These are phyloP conservation scores for Blastobasis lacticolella DNA, from an alignment of 2,888 invertebrate species.

Conservation along the genomic window DNA sequence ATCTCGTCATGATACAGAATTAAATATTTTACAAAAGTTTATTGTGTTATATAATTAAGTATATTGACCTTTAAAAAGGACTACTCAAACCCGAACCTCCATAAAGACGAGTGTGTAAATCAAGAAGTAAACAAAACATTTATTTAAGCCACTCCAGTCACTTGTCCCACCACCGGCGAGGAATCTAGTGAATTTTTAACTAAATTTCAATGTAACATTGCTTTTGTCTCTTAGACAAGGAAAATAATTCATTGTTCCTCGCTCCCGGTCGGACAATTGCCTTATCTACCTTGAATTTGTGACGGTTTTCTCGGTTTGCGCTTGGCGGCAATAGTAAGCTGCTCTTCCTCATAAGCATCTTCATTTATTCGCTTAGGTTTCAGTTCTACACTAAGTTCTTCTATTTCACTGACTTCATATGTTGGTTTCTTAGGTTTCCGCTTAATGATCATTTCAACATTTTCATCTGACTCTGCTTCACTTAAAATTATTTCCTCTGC, in stretches of 20 bases:
- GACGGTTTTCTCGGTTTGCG: conserved; percentile 77
- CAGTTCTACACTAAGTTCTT: conserved; percentile 74
- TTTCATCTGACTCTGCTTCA: conserved; percentile 76
- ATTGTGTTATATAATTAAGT: no score
- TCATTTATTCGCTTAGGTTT: conserved; percentile 57
- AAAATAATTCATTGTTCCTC: no score
- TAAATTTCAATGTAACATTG: background rate
- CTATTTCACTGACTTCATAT: conserved; percentile 77
- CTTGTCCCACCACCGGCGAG: background rate
- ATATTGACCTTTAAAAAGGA: no score
- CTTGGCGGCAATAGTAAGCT: conserved; percentile 79
- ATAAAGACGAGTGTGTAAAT: no score
- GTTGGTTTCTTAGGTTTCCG: conserved; percentile 65
- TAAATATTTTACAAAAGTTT: no score
- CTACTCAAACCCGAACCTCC: no score
- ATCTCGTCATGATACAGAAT: no score
- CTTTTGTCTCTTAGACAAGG: no score
- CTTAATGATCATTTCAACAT: conserved; percentile 64
- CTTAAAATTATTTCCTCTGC: conserved; percentile 79
- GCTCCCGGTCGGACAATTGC: no score
- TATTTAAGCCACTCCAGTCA: no score
- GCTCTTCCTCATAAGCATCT: conserved; percentile 77
- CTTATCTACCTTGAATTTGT: conserved; percentile 76
- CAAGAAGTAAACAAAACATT: no score
- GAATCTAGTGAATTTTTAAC: background rate